Percentiles rank a stretch among this genome's conserved stretches.
Conservation (phyloP, 2,113 vertebrate species). For the Passer domesticus region DNA sequence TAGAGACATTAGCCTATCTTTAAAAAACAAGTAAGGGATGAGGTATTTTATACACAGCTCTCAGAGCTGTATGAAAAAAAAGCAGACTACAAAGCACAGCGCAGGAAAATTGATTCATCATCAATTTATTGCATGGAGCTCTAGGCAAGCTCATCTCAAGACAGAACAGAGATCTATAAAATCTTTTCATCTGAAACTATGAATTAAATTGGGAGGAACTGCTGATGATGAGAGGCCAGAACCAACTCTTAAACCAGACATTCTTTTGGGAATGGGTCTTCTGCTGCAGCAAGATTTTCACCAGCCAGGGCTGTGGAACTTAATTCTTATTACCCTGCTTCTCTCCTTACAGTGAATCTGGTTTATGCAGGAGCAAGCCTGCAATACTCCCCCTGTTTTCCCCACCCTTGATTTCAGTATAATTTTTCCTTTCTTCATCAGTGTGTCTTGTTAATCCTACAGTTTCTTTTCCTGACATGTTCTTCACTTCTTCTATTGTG, state of each 20-base stretch:
- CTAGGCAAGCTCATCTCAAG: constrained; percentile 41
- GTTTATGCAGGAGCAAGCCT: background rate
- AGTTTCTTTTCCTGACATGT: background rate
- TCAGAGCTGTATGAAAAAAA: constrained; percentile 3
- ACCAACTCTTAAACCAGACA: background rate
- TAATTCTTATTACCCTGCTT: background rate
- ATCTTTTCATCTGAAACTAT: constrained; percentile 53
- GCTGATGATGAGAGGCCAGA: background rate
- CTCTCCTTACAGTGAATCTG: background rate
- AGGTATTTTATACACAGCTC: constrained; percentile 32
- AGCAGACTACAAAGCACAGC: constrained; percentile 15
- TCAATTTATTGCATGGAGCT: constrained; percentile 57
- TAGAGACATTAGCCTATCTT: background rate
- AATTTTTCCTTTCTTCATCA: background rate
- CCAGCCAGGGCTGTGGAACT: background rate
- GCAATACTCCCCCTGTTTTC: background rate
- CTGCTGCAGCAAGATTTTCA: background rate
- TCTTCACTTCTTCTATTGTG: background rate
- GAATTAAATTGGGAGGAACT: constrained; percentile 31
- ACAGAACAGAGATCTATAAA: constrained; percentile 46
- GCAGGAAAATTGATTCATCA: constrained; percentile 57
- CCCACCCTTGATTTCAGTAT: background rate
- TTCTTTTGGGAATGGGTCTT: background rate
- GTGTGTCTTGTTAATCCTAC: background rate
- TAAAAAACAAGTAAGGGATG: constrained; percentile 30